Percentiles rank a stretch among this genome's conserved stretches.
Evolutionary conservation across 1,140 invertebrate species (phyloP).

Genomic region (Melanaphis sacchari): DNA sequence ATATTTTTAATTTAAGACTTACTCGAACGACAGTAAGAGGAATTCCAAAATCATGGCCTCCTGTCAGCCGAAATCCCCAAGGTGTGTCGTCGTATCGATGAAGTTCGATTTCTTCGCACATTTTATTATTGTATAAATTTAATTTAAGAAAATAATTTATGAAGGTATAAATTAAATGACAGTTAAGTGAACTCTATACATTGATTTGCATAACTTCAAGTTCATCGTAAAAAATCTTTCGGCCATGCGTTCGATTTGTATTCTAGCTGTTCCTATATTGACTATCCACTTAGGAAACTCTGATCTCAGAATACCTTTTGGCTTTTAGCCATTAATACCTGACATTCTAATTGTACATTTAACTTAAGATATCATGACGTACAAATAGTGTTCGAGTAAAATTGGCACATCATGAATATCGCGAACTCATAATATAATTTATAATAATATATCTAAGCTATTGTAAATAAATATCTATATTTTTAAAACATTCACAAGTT

Average conservation of each 20-base stretch:
- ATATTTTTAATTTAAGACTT: slow-evolving; percentile 62
- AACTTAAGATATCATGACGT: background rate
- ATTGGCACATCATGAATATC: slow-evolving; percentile 18
- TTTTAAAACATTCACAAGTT: background rate
- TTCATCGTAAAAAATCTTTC: slow-evolving; percentile 38
- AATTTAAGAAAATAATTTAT: background rate
- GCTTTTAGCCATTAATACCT: slow-evolving; percentile 51
- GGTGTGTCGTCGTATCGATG: slow-evolving; percentile 66
- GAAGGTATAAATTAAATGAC: background rate
- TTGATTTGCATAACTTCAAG: slow-evolving; percentile 31
- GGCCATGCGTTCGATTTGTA: background rate
- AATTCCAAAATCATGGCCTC: slow-evolving; percentile 81
- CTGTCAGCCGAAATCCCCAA: slow-evolving; percentile 89
- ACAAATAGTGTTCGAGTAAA: background rate
- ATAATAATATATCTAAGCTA: no score
- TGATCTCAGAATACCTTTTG: slow-evolving; percentile 56
- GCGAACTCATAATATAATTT: background rate
- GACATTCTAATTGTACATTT: slow-evolving; percentile 46
- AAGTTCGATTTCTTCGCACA: slow-evolving; percentile 61
- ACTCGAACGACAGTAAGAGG: slow-evolving; percentile 85
- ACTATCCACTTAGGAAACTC: background rate
- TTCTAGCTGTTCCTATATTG: slow-evolving; percentile 7
- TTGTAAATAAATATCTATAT: background rate
- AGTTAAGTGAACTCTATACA: slow-evolving; percentile 34
- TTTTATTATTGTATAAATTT: slow-evolving; percentile 13